Percentiles rank a stretch among this genome's conserved stretches.
Conservation (phyloP, 2,888 invertebrate genomes). For the Tiphia femorata region DNA sequence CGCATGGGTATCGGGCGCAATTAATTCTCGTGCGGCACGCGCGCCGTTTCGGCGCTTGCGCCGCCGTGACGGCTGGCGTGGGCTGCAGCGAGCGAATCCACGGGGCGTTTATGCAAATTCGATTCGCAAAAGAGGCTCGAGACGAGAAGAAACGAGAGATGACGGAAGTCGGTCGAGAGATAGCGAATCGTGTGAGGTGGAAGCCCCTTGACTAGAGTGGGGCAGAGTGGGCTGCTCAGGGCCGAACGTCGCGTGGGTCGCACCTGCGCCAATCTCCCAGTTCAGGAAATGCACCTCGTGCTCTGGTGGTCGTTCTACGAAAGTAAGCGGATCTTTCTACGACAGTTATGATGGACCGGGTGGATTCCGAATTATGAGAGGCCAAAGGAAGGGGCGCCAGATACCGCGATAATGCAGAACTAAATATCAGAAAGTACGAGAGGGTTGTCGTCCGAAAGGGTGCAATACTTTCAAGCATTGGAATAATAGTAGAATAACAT, state of each 20-base stretch:
- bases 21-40: too few species aligned
- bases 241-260: conserved; percentile 35
- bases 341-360: too few species aligned
- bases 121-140: not conserved
- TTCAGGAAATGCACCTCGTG: conserved; percentile 38
- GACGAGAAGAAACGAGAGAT: conserved; percentile 1
- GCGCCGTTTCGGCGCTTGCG: not conserved
- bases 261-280: conserved; percentile 30
- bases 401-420: too few species aligned
- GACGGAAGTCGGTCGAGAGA: conserved; percentile 5
- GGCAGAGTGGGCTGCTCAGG: conserved; percentile 40
- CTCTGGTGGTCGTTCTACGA: too few species aligned
- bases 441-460: too few species aligned
- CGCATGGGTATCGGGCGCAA: too few species aligned
- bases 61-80: not conserved
- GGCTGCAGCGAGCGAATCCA: not conserved
- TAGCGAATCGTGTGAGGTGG: conserved; percentile 5
- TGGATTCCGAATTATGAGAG: too few species aligned
- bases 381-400: too few species aligned
- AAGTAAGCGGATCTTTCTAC: too few species aligned
- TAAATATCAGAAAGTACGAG: too few species aligned
- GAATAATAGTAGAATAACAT: too few species aligned
- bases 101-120: not conserved
- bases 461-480: too few species aligned
- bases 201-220: conserved; percentile 19